Conservation (phyloP, 2,113 vertebrate species). For the Odocoileus hemionus region DNA sequence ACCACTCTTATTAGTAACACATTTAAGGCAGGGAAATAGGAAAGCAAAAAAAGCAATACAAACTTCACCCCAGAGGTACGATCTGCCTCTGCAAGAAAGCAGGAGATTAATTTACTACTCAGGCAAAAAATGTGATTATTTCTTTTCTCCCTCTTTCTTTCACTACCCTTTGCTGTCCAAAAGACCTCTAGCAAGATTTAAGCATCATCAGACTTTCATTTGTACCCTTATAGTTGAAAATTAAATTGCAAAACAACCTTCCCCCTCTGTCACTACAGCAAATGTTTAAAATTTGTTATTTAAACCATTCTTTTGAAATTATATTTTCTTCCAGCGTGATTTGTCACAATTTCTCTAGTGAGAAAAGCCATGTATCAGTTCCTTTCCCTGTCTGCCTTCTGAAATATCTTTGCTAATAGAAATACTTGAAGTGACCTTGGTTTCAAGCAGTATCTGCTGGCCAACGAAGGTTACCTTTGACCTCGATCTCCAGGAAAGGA, state of each 20-base stretch:
- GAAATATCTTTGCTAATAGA: neutral
- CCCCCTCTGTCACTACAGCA: neutral
- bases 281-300: conserved; percentile 36
- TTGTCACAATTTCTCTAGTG: conserved; percentile 2
- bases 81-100: neutral
- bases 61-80: neutral
- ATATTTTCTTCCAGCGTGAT: neutral
- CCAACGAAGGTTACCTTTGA: neutral
- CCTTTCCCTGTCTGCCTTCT: neutral
- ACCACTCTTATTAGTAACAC: neutral
- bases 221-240: conserved; percentile 9
- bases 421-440: neutral
- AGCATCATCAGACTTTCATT: conserved; percentile 1
- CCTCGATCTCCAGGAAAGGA: neutral
- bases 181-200: neutral
- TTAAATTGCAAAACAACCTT: conserved; percentile 17
- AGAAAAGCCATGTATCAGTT: neutral
- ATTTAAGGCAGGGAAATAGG: neutral
- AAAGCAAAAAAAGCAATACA: neutral
- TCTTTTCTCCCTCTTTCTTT: neutral
- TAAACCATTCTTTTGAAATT: neutral
- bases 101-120: conserved; percentile 21
- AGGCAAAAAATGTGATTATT: neutral
- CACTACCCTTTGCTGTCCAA: neutral
- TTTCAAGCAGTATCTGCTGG: neutral